phyloP scores from a whole-genome alignment of 2,888 invertebrate species.

The Tuberolachnus salignus region DNA sequence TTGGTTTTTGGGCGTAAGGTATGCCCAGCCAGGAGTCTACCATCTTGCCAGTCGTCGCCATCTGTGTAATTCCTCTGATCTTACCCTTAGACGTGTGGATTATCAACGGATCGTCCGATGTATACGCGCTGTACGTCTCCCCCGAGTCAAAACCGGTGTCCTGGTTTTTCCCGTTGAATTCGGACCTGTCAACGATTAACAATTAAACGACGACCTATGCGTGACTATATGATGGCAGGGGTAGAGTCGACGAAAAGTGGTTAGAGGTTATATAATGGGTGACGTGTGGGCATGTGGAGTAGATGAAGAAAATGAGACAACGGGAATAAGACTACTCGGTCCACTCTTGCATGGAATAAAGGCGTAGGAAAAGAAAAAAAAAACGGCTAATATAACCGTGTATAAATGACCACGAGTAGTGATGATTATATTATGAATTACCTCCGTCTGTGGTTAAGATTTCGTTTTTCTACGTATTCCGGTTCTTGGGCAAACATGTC shows the following conservation, averaged over 20 bases:
- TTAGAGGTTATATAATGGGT: no score
- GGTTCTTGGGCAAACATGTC: conserved; percentile 53
- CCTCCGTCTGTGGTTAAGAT: conserved; percentile 44
- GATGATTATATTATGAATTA: background rate
- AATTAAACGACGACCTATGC: background rate
- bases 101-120: conserved; percentile 64
- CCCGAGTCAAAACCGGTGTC: conserved; percentile 22
- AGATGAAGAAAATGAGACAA: no score
- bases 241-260: no score
- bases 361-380: no score
- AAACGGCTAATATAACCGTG: no score
- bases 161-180: conserved; percentile 12
- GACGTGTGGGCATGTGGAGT: no score
- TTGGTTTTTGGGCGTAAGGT: conserved; percentile 80
- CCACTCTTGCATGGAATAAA: no score
- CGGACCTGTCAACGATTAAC: conserved; percentile 6
- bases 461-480: conserved; percentile 34
- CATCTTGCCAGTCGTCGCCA: conserved; percentile 77
- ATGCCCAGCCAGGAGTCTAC: conserved; percentile 85
- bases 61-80: conserved; percentile 76
- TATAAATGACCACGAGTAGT: fast-evolving
- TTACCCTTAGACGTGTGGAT: conserved; percentile 79
- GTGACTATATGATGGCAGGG: no score
- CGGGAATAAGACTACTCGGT: no score
- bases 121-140: conserved; percentile 39